A percentile compares a stretch with the other conserved stretches of the same genome.
These are phyloP conservation scores for Ellobium chinense DNA, from an alignment of 2,888 invertebrate genomes.

Conservation along the genomic window DNA sequence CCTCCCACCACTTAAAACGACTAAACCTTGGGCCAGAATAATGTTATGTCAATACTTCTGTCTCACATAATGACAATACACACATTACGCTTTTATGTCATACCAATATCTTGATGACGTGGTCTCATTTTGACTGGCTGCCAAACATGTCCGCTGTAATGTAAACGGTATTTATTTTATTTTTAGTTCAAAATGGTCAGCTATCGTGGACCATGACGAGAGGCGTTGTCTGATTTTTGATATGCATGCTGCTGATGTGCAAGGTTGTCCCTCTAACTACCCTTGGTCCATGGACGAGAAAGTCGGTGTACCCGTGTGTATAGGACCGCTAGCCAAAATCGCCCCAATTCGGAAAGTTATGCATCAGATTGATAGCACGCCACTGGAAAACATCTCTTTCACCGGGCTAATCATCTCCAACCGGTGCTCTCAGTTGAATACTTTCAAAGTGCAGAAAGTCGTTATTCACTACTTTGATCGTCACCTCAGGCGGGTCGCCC, in stretches of 20 bases:
- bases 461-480: conserved; percentile 18
- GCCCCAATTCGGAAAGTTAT: conserved; percentile 18
- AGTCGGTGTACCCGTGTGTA: conserved; percentile 12
- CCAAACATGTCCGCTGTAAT: no score
- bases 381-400: not conserved
- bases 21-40: no score
- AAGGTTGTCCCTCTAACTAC: not conserved
- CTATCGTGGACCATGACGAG: conserved; percentile 8
- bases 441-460: not conserved
- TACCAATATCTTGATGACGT: no score
- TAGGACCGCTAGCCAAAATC: conserved; percentile 11
- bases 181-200: conserved; percentile 15
- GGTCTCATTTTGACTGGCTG: no score
- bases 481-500: conserved; percentile 2
- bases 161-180: no score
- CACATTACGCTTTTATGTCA: no score
- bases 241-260: not conserved
- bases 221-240: conserved; percentile 15
- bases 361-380: conserved; percentile 3
- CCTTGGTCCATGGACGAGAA: conserved; percentile 16
- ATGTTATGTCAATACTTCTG: no score
- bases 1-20: no score
- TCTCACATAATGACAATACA: no score
- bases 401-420: not conserved
- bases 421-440: not conserved